Evolutionary conservation across 2,797 vertebrate genomes (phyloP), one percentile per base, ranked within the genome.

Genomic region (Anas flavirostris): DNA sequence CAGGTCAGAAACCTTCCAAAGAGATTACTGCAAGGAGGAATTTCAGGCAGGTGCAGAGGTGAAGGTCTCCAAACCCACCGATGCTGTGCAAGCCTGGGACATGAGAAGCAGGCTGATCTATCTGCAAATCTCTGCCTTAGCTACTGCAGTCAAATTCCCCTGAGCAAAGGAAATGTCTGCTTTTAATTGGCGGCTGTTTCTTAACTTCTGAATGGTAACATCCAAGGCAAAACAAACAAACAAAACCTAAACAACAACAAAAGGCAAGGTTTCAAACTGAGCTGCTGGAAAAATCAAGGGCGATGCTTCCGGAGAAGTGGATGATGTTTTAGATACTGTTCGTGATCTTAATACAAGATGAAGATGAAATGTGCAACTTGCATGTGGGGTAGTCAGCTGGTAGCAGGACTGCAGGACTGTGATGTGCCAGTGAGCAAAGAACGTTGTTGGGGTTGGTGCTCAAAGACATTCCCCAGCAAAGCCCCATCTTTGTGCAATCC

Each of bases 11-110:
- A 55, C 35, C 31, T 64, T 70, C 39, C 33, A 19, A 86, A 92
- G 29, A 48, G 12, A 15, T 3, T 21, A 18, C 3, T 21, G 15
- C 0, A 3, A 69, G 28, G 19, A n/a, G 46, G 35, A 59, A 53
- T 64, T 43, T 28, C 18, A n/a, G 41, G 37, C 23, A n/a, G 64
- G 37, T 28, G 50, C 16, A 72, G 73, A 90, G 44, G 37, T 48
- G 23, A 33, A 88, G 29, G 25, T 63, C 48, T 86, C n/a, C 67
- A 79, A 50, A 82, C 41, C n/a, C 80, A 33, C 22, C 9, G 67
- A 10, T 75, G 59, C 29, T 76, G 0, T 41, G 77, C 59, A 64
- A 82, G 23, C 19, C 12, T 70, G 55, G 43, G 76, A 58, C 7
- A 5, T 4, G n/a, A 66, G 63, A 70, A 78, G 25, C 16, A 4